Conservation (phyloP, 2,888 invertebrate species). For the Ormyrus nitidulus region DNA sequence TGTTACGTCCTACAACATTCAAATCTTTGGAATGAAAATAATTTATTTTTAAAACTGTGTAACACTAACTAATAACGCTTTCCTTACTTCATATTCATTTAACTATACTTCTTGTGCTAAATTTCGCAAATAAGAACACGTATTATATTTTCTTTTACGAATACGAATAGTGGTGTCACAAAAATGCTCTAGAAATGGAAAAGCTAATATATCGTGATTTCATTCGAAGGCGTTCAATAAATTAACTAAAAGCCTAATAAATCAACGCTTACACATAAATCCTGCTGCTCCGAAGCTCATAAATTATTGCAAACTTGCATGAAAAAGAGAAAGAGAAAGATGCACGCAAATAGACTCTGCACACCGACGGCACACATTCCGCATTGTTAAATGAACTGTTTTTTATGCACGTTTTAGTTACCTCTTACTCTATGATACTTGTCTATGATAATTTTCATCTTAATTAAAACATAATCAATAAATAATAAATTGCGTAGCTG, state of each 20-base stretch:
- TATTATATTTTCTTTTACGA: too few relatives aligned
- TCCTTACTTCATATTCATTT: too few relatives aligned
- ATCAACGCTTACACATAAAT: conserved; percentile 45
- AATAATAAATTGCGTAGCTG: too few relatives aligned
- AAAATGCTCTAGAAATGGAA: conserved; percentile 41
- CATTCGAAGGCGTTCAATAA: conserved; percentile 45
- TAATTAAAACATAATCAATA: too few relatives aligned
- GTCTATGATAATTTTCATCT: too few relatives aligned
- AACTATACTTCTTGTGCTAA: not conserved
- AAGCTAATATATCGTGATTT: conserved; percentile 45
- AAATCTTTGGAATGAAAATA: too few relatives aligned
- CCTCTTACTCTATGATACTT: too few relatives aligned
- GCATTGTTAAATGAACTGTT: too few relatives aligned
- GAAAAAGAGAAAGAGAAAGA: not conserved
- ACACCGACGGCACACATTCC: not conserved
- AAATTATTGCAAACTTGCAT: conserved; percentile 51
- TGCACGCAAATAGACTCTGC: not conserved
- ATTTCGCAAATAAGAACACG: not conserved
- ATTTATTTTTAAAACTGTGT: too few relatives aligned
- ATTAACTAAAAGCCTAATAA: conserved; percentile 52
- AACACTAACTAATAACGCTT: too few relatives aligned
- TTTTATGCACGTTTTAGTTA: too few relatives aligned
- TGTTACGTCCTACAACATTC: too few relatives aligned
- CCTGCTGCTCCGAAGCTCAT: conserved; percentile 25
- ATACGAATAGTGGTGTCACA: not conserved